Conservation (phyloP, 2,888 invertebrate species). For the Folsomia candida region DNA sequence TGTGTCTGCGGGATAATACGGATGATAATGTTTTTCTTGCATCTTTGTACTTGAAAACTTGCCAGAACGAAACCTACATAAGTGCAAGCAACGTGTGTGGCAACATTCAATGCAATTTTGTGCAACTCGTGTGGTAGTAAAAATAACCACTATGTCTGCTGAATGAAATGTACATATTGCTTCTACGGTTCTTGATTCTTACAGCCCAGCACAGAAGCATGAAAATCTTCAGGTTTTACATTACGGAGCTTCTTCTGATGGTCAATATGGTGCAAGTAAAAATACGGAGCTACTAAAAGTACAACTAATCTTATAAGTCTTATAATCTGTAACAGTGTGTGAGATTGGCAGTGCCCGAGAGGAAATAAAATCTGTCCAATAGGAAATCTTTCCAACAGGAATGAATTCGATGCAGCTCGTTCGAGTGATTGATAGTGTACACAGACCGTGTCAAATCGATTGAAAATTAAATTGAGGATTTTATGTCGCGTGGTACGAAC, state of each 20-base stretch:
- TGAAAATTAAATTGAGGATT: background rate
- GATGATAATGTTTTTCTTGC: too few relatives aligned
- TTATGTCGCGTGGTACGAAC: background rate
- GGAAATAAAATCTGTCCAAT: too few relatives aligned
- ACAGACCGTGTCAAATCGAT: background rate
- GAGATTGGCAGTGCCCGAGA: too few relatives aligned
- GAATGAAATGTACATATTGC: background rate
- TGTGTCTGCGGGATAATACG: too few relatives aligned
- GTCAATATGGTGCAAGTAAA: too few relatives aligned
- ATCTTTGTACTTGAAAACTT: too few relatives aligned
- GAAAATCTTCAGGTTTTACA: background rate
- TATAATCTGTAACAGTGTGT: too few relatives aligned
- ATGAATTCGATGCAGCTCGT: background rate
- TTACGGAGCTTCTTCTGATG: too few relatives aligned
- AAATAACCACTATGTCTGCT: background rate
- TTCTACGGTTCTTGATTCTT: background rate
- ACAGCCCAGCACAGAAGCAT: background rate
- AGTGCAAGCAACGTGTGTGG: background rate
- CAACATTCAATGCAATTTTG: background rate
- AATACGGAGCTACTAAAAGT: too few relatives aligned
- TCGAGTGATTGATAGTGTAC: background rate
- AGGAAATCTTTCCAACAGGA: background rate
- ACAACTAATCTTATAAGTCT: too few relatives aligned
- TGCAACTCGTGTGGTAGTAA: background rate
- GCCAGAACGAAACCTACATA: too few relatives aligned